Evolutionary conservation across 1,140 invertebrate species (phyloP).

Genomic region (Trachelipus rathkii): DNA sequence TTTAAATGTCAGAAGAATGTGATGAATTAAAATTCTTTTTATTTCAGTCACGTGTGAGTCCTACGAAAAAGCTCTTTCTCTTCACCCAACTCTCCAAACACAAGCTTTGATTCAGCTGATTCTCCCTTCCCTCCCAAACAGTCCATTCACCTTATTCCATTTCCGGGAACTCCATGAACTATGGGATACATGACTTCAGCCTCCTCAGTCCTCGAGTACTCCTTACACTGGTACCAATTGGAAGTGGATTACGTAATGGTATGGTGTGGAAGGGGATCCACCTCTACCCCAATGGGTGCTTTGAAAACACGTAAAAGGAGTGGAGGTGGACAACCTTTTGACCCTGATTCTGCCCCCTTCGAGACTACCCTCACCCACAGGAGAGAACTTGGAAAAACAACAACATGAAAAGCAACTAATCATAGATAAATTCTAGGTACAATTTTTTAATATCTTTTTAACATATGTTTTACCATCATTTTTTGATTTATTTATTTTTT

Average conservation of each 20-base stretch:
- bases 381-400: conserved; percentile 78
- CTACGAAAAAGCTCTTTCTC: conserved; percentile 38
- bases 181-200: conserved; percentile 2
- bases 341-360: conserved; percentile 63
- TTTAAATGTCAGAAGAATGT: no score
- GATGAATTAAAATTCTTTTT: neutral
- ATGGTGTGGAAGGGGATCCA: conserved; percentile 17
- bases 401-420: conserved; percentile 83
- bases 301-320: conserved; percentile 33
- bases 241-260: conserved; percentile 7
- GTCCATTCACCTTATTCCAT: conserved; percentile 18
- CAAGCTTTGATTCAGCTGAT: conserved; percentile 38
- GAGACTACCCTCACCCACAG: conserved; percentile 88
- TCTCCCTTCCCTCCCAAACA: conserved; percentile 24
- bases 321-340: conserved; percentile 55
- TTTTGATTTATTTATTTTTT: conserved; percentile 21
- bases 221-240: neutral
- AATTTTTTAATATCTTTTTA: conserved; percentile 49
- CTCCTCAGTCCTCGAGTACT: conserved; percentile 16
- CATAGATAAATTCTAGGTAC: conserved; percentile 73
- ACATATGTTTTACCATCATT: neutral
- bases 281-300: conserved; percentile 17
- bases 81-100: conserved; percentile 36
- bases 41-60: conserved; percentile 43
- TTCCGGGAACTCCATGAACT: conserved; percentile 25